A percentile compares a stretch with the other conserved stretches of the same genome.
phyloP scores from a whole-genome alignment of 2,888 invertebrate species.

The Monopis laevigella region DNA sequence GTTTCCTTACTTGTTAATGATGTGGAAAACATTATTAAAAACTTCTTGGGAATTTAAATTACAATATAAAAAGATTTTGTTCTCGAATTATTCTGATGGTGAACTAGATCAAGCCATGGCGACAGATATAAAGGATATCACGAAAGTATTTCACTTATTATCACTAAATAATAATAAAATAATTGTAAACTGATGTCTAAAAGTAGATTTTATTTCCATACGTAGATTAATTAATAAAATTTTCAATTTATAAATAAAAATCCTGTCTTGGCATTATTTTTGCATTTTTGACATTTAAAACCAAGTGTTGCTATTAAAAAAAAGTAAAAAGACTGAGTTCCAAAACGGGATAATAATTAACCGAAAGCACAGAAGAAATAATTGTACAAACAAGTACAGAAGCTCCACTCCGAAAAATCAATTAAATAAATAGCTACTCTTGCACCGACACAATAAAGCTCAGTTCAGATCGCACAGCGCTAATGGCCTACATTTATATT shows the following conservation, averaged over 20 bases:
- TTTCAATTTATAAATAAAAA: conserved; percentile 3
- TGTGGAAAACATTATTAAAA: conserved; percentile 53
- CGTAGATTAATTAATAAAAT: neutral
- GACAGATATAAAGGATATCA: neutral
- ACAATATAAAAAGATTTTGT: conserved; percentile 1
- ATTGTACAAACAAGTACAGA: no score
- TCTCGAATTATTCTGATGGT: neutral
- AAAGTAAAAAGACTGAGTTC: no score
- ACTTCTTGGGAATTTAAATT: neutral
- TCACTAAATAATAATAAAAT: neutral
- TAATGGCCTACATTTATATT: no score
- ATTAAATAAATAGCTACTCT: no score
- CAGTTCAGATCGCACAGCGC: no score
- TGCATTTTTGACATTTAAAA: neutral
- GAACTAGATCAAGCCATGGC: conserved; percentile 30
- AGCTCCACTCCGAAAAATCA: no score
- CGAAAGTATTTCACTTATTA: neutral
- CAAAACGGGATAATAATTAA: no score
- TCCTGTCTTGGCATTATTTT: neutral
- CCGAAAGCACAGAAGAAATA: no score
- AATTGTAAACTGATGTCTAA: neutral
- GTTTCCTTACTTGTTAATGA: conserved; percentile 72
- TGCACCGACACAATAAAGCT: no score
- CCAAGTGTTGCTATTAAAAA: neutral
- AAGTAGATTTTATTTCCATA: neutral